Evolutionary conservation across 2,888 invertebrate species (phyloP), one percentile per base, ranked within the genome.

Genomic region (Sesamia inferens): DNA sequence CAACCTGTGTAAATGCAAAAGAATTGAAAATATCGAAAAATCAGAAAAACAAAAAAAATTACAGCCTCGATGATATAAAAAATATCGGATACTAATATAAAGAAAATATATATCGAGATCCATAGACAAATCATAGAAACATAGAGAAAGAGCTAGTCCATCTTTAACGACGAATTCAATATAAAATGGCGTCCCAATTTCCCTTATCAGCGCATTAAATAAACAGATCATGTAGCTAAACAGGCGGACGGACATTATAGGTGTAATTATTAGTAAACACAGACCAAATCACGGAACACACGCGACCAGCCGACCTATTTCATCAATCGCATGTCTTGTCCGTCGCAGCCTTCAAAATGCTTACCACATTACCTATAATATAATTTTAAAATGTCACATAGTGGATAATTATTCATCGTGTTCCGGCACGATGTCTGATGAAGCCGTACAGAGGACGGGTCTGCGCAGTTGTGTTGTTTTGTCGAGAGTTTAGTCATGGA

Each of bases 321-420:
- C 76, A 85, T 74, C 84, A 81, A 83, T 78, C 85, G 87, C 89
- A 86, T 89, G 89, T 89, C 90, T 87, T 85, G 83, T 87, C 88
- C 87, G 84, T 81, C 81, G 76, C 88, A 88, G 77, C 83, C 83
- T 83, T 85, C 78, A 82, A 78, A 84, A 22, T 31, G n/a, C 51
- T 73, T 70, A 55, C 81, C 55, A 58, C 62, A 81, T 55, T 68
- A 65, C 19, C 8, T 16, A 62, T 48, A 67, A 47, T 71, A 68
- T 55, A 47, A 69, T 74, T 81, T 71, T 42, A 78, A 81, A 83
- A 22, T 67, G 75, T 54, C 55, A 42, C 75, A 44, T 44, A 66
- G 63, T 66, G 62, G 7, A n/a, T n/a, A 66, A 74, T 69, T 81
- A 70, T 31, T 31, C 31, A 3, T 31, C 31, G 31, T 31, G 31